Percentiles rank a stretch among this genome's conserved stretches.
Conservation (phyloP, 2,888 invertebrate species). For the Melolontha melolontha region DNA sequence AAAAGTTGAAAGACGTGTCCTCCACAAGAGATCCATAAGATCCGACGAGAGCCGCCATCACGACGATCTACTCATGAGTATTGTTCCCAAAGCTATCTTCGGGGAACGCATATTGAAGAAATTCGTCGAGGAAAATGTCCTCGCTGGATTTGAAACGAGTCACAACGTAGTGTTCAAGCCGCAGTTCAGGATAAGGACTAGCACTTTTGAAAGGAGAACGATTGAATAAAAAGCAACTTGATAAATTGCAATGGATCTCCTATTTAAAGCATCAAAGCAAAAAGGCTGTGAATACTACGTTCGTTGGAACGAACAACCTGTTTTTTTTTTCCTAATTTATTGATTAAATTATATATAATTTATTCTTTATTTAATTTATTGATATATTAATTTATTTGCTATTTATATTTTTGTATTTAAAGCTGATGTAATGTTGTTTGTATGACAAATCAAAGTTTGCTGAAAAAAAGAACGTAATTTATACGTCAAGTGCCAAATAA, state of each 20-base stretch:
- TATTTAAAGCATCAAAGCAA: conserved; percentile 11
- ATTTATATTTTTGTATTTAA: conserved; percentile 3
- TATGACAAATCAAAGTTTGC: too few species aligned
- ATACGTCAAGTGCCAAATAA: conserved; percentile 17
- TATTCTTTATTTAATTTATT: conserved; percentile 16
- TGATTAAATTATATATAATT: conserved; percentile 4
- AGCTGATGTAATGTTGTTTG: conserved; percentile 6
- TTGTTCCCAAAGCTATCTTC: conserved; percentile 31
- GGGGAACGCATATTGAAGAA: conserved; percentile 24
- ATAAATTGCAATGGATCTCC: too few species aligned
- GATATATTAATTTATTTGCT: conserved; percentile 12
- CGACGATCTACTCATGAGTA: conserved; percentile 26
- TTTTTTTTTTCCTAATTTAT: conserved; percentile 3
- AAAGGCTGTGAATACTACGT: conserved; percentile 22
- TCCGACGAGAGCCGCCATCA: conserved; percentile 25
- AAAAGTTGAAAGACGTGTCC: not conserved
- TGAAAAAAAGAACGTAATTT: conserved; percentile 11
- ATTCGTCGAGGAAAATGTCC: conserved; percentile 14
- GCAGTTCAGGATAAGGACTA: conserved; percentile 8
- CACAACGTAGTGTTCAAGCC: conserved; percentile 17
- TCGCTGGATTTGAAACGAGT: not conserved
- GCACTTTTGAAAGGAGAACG: conserved; percentile 1
- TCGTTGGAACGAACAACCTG: too few species aligned
- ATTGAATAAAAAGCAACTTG: too few species aligned
- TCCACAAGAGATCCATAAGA: conserved; percentile 26